Percentiles rank a stretch among this genome's conserved stretches.
These are phyloP conservation scores for Pleuronectes platessa DNA, from an alignment of 2,113 vertebrate genomes.

Conservation along the genomic window DNA sequence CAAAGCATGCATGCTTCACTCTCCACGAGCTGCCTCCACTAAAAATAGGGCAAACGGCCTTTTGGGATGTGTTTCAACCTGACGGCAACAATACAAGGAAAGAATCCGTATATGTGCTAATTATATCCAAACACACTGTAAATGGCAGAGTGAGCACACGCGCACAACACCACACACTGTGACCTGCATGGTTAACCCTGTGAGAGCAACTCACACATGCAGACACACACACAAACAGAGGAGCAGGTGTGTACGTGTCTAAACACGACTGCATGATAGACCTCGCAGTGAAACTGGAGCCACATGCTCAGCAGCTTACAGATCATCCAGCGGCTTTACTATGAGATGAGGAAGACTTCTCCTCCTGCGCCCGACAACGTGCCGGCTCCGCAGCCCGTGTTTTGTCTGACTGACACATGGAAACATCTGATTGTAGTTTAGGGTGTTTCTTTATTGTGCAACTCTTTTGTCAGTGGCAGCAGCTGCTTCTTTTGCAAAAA, in stretches of 20 bases:
- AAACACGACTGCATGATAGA: constrained; percentile 36
- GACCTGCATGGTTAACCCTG: constrained; percentile 8
- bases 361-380: not conserved
- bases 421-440: not conserved
- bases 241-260: constrained; percentile 33
- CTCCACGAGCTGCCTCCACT: constrained; percentile 38
- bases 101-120: constrained; percentile 61
- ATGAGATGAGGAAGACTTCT: constrained; percentile 29
- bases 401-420: constrained; percentile 5
- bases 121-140: constrained; percentile 52
- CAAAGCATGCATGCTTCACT: constrained; percentile 47
- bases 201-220: not conserved
- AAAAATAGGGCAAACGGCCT: constrained; percentile 69
- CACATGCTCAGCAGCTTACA: constrained; percentile 46
- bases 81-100: constrained; percentile 75
- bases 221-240: not conserved
- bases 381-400: not conserved
- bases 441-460: constrained; percentile 9
- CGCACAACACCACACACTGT: not conserved
- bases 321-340: constrained; percentile 49
- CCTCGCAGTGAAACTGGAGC: constrained; percentile 38
- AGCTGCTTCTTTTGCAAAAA: not conserved
- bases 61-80: constrained; percentile 64
- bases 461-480: constrained; percentile 8
- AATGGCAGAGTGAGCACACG: constrained; percentile 9